A percentile compares a stretch with the other conserved stretches of the same genome.
These are phyloP conservation scores for Gymnoscelis rufifasciata DNA, from an alignment of 2,888 invertebrate genomes.

Conservation along the genomic window DNA sequence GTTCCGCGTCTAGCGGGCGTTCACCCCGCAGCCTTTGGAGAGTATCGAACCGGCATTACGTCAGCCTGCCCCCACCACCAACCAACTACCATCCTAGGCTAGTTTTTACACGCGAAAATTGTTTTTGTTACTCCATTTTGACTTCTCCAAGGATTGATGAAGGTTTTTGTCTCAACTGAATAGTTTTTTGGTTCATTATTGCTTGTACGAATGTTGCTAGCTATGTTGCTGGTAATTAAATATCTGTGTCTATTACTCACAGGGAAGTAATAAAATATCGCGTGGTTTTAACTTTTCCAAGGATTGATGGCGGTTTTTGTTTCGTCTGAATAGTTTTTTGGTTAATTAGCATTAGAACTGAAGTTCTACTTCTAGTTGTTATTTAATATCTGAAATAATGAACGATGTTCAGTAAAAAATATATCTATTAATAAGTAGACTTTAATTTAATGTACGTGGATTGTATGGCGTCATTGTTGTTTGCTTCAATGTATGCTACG, in stretches of 20 bases:
- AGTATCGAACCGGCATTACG: conserved; percentile 71
- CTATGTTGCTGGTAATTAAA: background rate
- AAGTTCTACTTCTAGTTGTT: too few species aligned
- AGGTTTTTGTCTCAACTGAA: background rate
- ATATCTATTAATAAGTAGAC: too few species aligned
- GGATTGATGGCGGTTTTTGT: too few species aligned
- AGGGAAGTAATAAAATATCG: too few species aligned
- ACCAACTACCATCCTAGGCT: conserved; percentile 36
- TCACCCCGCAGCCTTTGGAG: conserved; percentile 71
- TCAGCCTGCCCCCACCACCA: conserved; percentile 54
- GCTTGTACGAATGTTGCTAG: background rate
- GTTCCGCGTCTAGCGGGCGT: conserved; percentile 75
- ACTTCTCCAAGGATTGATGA: conserved; percentile 1
- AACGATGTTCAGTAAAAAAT: too few species aligned
- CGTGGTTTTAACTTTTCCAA: too few species aligned
- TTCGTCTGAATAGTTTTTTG: background rate
- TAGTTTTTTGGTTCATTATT: background rate
- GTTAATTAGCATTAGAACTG: too few species aligned
- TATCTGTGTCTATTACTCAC: background rate
- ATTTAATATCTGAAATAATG: background rate
- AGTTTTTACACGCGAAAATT: conserved; percentile 34
- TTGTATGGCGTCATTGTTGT: background rate
- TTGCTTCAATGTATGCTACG: conserved; percentile 17
- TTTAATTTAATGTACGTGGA: too few species aligned
- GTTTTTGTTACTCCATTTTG: conserved; percentile 19